Conservation (phyloP, 2,888 invertebrate species). For the Sepiola atlantica region DNA sequence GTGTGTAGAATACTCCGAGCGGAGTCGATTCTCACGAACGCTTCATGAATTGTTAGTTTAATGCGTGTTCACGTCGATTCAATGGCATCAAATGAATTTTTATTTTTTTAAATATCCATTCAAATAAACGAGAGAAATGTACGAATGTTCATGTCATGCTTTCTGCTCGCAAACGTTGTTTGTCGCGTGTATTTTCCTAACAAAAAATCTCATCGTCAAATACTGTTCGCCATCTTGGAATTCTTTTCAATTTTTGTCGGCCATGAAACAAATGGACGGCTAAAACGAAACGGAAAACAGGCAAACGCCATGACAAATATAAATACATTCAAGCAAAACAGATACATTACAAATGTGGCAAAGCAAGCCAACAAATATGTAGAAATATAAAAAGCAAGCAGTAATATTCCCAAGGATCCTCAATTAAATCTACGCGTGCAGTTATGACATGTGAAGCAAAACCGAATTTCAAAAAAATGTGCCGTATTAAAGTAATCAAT, state of each 20-base stretch:
- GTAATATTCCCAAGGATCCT: too few species aligned
- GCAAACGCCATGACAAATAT: background rate
- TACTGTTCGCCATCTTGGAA: background rate
- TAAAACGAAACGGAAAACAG: background rate
- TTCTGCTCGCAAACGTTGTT: background rate
- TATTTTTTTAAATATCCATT: background rate
- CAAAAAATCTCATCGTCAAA: background rate
- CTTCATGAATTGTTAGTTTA: too few species aligned
- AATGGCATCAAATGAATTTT: background rate
- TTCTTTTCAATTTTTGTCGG: background rate
- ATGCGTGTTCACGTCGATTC: background rate
- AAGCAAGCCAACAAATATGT: background rate
- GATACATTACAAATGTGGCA: background rate
- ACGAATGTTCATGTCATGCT: background rate
- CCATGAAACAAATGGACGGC: background rate
- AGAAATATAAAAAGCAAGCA: background rate
- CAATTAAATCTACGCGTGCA: too few species aligned
- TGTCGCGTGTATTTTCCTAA: background rate
- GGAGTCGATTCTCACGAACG: background rate
- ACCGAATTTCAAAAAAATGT: too few species aligned
- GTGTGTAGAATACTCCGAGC: background rate
- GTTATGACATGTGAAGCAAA: too few species aligned
- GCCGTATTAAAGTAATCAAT: too few species aligned
- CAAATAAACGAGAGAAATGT: background rate
- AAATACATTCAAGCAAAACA: background rate